These are phyloP conservation scores for Betta splendens DNA, from an alignment of 2,797 vertebrate genomes.

Conservation along the genomic window DNA sequence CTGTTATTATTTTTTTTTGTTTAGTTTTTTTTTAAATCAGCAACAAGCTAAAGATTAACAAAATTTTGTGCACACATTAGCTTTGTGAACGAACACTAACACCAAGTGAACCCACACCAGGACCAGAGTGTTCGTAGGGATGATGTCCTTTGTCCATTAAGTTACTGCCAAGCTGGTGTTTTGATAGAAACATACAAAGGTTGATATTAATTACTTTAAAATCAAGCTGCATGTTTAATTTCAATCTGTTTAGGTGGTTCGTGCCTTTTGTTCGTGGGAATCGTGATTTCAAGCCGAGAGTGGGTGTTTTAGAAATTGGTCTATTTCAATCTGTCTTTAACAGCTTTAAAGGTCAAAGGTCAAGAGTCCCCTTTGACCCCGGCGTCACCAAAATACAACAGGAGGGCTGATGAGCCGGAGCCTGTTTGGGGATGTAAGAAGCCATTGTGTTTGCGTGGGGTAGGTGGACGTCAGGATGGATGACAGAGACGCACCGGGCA, in stretches of 20 bases:
- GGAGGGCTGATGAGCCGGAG: conserved; percentile 49
- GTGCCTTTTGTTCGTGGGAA: conserved; percentile 10
- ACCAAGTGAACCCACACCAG: neutral
- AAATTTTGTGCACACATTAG: conserved; percentile 57
- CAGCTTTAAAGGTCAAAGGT: conserved; percentile 71
- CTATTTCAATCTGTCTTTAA: conserved; percentile 51
- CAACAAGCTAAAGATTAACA: conserved; percentile 70
- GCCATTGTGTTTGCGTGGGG: conserved; percentile 38
- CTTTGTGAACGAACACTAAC: conserved; percentile 9
- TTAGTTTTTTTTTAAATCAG: conserved; percentile 45
- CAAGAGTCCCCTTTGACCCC: conserved; percentile 64
- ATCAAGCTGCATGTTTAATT: neutral
- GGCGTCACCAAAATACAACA: conserved; percentile 62
- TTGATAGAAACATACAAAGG: neutral
- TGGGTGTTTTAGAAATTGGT: conserved; percentile 23
- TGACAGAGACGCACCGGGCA: conserved; percentile 45
- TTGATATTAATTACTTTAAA: conserved; percentile 1
- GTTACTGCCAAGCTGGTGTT: neutral
- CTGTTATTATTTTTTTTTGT: no score
- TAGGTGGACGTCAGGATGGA: conserved; percentile 37
- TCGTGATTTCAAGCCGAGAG: conserved; percentile 10
- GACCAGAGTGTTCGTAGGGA: conserved; percentile 7
- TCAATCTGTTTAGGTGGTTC: neutral
- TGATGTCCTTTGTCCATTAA: neutral
- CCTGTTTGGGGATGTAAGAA: conserved; percentile 41